A percentile compares a stretch with the other conserved stretches of the same genome.
phyloP scores from a whole-genome alignment of 2,797 vertebrate genomes.

The Lithobates sylvaticus region DNA sequence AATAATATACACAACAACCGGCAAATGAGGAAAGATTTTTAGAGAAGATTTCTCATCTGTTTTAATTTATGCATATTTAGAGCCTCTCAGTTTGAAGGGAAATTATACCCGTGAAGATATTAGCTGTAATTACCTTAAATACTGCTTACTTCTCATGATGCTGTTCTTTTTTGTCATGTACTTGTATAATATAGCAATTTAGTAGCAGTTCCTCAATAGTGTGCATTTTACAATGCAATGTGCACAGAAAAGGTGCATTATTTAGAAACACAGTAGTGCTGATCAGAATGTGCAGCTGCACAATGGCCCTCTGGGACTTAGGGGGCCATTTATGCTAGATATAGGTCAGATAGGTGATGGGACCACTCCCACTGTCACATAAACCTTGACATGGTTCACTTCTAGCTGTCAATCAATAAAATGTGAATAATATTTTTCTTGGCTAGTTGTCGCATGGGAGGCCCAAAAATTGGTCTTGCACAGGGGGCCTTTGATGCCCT shows the following conservation, averaged over 20 bases:
- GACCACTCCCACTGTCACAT: too few species aligned
- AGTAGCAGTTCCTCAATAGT: not conserved
- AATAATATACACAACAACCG: constrained; percentile 23
- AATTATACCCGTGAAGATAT: constrained; percentile 41
- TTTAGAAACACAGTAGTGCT: not conserved
- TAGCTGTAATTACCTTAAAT: constrained; percentile 34
- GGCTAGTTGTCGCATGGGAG: too few species aligned
- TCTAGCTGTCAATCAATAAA: too few species aligned
- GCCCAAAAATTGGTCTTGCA: too few species aligned
- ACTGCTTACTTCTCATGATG: constrained; percentile 15
- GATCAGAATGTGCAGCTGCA: not conserved
- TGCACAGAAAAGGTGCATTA: not conserved
- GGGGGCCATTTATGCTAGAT: too few species aligned
- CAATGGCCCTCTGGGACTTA: too few species aligned
- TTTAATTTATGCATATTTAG: constrained; percentile 40
- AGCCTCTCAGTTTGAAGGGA: constrained; percentile 12
- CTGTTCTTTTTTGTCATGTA: constrained; percentile 5
- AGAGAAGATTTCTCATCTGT: constrained; percentile 25
- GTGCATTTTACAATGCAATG: not conserved
- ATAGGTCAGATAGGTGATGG: too few species aligned
- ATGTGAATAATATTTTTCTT: too few species aligned
- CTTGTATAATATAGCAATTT: not conserved
- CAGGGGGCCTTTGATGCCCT: too few species aligned
- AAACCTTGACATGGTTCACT: too few species aligned
- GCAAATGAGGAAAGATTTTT: constrained; percentile 20